Evolutionary conservation across 35 echinoderm and acorn worm genomes (phyloP).

Genomic region (Apostichopus japonicus): DNA sequence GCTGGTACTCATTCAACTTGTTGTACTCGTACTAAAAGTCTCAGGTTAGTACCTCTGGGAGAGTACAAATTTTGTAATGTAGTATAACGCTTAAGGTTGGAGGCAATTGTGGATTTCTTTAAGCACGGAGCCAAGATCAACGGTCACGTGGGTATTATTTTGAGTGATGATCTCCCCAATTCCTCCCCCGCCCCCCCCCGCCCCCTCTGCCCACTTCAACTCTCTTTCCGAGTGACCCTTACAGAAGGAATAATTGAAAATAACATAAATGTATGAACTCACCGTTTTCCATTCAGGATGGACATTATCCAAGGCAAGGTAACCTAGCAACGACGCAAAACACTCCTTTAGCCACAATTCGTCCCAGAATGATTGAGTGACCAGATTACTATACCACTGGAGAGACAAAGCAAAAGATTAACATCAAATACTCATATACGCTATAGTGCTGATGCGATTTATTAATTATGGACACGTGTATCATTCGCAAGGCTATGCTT

Average conservation of each 20-base stretch:
- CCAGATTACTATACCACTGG: conserved; percentile 94
- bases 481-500: no score
- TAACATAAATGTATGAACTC: background rate
- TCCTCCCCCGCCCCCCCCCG: background rate
- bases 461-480: no score
- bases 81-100: no score
- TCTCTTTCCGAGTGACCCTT: background rate
- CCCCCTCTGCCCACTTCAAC: background rate
- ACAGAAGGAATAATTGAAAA: background rate
- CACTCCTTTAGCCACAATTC: conserved; percentile 96
- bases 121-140: no score
- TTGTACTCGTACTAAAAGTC: no score
- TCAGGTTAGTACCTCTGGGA: no score
- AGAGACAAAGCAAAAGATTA: background rate
- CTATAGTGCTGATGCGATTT: no score
- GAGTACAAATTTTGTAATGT: no score
- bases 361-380: conserved; percentile 87
- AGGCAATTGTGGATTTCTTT: no score
- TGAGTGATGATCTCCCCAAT: no score
- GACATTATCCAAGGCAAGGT: conserved; percentile 74
- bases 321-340: conserved; percentile 80
- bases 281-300: conserved; percentile 81
- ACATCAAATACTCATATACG: background rate
- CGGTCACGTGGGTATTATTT: no score
- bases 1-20: no score